Evolutionary conservation across 2,888 invertebrate species (phyloP), one percentile per base, ranked within the genome.

Genomic region (Drosophila flavopinicola): DNA sequence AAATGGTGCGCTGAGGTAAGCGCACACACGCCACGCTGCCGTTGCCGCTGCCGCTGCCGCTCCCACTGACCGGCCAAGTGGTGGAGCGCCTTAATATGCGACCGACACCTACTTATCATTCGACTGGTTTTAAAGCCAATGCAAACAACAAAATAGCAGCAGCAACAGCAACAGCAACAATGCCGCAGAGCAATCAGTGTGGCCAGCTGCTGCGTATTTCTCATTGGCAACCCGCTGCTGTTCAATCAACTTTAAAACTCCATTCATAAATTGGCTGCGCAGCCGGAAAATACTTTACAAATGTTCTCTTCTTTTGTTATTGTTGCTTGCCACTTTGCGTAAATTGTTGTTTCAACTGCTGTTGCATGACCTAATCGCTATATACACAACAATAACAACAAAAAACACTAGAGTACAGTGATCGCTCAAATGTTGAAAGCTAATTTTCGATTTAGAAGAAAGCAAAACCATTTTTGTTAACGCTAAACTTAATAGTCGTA

Each of bases 1-100:
- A 87, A 84, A 82, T 82, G 83, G 87, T 78, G 64, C 67, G 82
- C 86, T 82, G 85, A 79, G 84, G 87, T 87, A 87, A 87, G 82
- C 83, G 77, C 72, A 61, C 65, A 78, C 52, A 64, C 29, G 20
- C 44, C n/a, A 66, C 65, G 30, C 38, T 47, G 66, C 54, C 78
- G 72, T 29, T 25, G 15, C 42, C 11, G 29, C 44, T 44, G 11
- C 44, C 44, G 17, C 44, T 23, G n/a, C 17, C 20, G 4, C 79
- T 74, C 68, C 66, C 74, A 73, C 69, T 65, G 52, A 37, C 63
- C 60, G 65, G 53, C 53, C 66, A 56, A 56, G 49, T 56, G 47
- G 35, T 30, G 29, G 17, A 57, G 57, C 47, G 64, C 44, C 70
- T 79, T 79, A 80, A 80, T 84, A 86, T 84, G 86, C 78, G 82